These are phyloP conservation scores for Volucella inflata DNA, from an alignment of 2,888 invertebrate genomes.

Conservation along the genomic window DNA sequence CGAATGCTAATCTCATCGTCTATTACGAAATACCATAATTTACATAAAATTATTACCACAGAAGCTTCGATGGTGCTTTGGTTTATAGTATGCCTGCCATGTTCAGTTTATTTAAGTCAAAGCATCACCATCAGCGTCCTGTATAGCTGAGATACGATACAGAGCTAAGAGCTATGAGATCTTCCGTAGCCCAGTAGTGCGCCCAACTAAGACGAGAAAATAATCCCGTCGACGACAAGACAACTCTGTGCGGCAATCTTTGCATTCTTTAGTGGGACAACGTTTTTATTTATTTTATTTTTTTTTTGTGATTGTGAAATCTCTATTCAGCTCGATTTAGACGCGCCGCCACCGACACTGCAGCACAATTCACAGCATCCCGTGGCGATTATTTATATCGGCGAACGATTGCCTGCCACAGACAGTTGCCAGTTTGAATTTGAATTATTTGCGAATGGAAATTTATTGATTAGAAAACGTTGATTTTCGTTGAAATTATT, in stretches of 20 bases:
- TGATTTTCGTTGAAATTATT: slow-evolving; percentile 29
- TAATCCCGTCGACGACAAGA: no score
- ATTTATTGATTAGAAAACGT: slow-evolving; percentile 71
- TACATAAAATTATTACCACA: slow-evolving; percentile 73
- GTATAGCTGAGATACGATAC: no score
- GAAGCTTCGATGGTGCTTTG: slow-evolving; percentile 37
- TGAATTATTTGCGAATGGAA: slow-evolving; percentile 70
- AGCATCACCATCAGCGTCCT: no score
- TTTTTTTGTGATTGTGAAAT: slow-evolving; percentile 52
- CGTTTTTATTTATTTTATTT: not conserved
- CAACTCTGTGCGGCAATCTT: slow-evolving; percentile 7
- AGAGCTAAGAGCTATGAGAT: no score
- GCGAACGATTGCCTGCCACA: not conserved
- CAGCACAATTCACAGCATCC: no score
- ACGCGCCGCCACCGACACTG: slow-evolving; percentile 3
- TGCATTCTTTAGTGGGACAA: slow-evolving; percentile 18
- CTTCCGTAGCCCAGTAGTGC: no score
- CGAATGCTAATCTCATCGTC: slow-evolving; percentile 41
- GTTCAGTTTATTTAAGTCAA: no score
- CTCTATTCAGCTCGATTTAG: slow-evolving; percentile 67
- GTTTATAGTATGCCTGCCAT: no score
- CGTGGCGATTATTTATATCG: no score
- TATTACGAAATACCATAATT: slow-evolving; percentile 66
- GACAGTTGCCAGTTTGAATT: slow-evolving; percentile 42
- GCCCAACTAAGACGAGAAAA: no score